These are phyloP conservation scores for Bradypus variegatus DNA, from an alignment of 2,797 vertebrate species.

Conservation along the genomic window DNA sequence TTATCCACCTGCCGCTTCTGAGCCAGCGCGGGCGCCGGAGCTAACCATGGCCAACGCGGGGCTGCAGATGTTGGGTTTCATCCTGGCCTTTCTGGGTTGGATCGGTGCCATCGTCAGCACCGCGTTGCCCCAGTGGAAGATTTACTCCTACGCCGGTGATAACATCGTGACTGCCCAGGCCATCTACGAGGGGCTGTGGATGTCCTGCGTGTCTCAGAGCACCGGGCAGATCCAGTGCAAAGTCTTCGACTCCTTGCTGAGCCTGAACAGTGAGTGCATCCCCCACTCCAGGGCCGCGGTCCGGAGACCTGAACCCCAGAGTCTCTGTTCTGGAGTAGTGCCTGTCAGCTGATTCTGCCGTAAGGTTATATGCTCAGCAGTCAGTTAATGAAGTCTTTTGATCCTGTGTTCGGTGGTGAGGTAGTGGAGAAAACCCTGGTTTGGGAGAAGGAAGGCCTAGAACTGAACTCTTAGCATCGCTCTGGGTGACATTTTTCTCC, in stretches of 20 bases:
- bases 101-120: conserved; percentile 83
- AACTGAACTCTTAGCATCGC: neutral
- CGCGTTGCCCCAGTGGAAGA: conserved; percentile 92
- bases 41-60: conserved; percentile 85
- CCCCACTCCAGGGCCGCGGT: neutral
- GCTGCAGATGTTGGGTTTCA: conserved; percentile 87
- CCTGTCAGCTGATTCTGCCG: neutral
- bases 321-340: neutral
- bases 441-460: neutral
- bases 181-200: conserved; percentile 93
- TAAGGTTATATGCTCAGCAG: neutral
- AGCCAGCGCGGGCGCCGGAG: neutral
- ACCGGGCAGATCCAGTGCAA: conserved; percentile 96
- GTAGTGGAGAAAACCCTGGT: neutral
- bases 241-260: conserved; percentile 88
- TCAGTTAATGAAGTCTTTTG: neutral
- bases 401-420: neutral
- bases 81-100: conserved; percentile 87
- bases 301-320: fast-evolving
- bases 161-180: conserved; percentile 94
- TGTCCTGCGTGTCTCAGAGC: conserved; percentile 89
- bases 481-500: neutral
- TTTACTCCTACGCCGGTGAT: conserved; percentile 87
- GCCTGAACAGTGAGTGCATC: conserved; percentile 73
- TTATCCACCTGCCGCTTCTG: conserved; percentile 29